These are phyloP conservation scores for Philaethria dido DNA, from an alignment of 2,888 invertebrate genomes.

Conservation along the genomic window DNA sequence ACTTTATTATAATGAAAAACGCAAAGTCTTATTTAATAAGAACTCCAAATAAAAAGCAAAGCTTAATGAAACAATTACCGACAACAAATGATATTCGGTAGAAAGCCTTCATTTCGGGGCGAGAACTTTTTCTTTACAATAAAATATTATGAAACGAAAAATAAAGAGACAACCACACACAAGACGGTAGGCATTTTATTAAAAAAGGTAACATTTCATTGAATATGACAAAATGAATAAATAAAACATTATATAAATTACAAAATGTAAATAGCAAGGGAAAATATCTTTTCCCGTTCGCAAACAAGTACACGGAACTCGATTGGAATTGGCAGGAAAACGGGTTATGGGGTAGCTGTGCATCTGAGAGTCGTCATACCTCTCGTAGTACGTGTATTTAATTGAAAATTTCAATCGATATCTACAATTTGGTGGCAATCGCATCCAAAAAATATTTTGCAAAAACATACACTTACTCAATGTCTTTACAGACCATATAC, in stretches of 20 bases:
- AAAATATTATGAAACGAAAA: not conserved
- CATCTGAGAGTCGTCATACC: slow-evolving; percentile 12
- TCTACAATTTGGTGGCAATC: not conserved
- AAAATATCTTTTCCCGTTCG: slow-evolving; percentile 6
- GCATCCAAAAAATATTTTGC: not conserved
- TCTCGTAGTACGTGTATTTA: not conserved
- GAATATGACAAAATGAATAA: slow-evolving; percentile 4
- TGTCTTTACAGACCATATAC: not conserved
- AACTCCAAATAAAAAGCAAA: slow-evolving; percentile 33
- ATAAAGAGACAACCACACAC: slow-evolving; percentile 10
- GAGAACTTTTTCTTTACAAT: slow-evolving; percentile 23
- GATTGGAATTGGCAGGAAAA: slow-evolving; percentile 12
- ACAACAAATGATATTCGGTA: slow-evolving; percentile 30
- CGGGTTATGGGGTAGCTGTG: not conserved
- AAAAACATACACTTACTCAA: not conserved
- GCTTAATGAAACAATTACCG: slow-evolving; percentile 41
- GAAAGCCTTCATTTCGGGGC: not conserved
- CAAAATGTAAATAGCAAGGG: slow-evolving; percentile 5
- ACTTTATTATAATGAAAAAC: not conserved
- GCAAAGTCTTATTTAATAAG: not conserved
- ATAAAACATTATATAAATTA: slow-evolving; percentile 13
- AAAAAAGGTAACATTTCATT: not conserved
- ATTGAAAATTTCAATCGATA: slow-evolving; percentile 5
- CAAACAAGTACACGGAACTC: slow-evolving; percentile 1
- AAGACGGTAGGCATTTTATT: not conserved